Evolutionary conservation across 2,797 vertebrate genomes (phyloP).

Genomic region (Pangasius larnaudii): DNA sequence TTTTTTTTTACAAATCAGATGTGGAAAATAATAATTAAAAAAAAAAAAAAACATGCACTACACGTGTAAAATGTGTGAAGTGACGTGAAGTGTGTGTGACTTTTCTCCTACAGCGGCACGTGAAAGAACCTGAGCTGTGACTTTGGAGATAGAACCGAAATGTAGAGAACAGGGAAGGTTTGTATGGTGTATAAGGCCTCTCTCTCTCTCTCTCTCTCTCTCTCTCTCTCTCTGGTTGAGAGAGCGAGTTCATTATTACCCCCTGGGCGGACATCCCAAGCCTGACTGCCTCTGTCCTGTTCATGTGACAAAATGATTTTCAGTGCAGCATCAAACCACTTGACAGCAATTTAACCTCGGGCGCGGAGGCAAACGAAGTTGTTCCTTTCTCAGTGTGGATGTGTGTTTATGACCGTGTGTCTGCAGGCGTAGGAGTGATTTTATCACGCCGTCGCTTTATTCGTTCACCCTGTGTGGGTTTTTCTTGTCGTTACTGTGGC

Average conservation of each 20-base stretch:
- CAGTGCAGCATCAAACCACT: constrained; percentile 51
- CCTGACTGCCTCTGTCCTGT: constrained; percentile 55
- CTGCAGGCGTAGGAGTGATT: constrained; percentile 20
- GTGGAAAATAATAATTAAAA: too few relatives aligned
- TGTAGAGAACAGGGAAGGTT: too few relatives aligned
- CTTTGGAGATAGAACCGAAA: neutral
- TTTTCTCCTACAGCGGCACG: neutral
- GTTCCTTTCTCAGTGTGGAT: constrained; percentile 3
- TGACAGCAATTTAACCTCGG: constrained; percentile 60
- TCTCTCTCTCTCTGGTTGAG: constrained; percentile 41
- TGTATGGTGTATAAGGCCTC: neutral
- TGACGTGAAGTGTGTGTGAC: neutral
- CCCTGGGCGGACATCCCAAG: constrained; percentile 54
- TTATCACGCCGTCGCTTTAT: constrained; percentile 38
- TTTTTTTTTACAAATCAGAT: neutral
- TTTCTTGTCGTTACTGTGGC: neutral
- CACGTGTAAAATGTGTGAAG: neutral
- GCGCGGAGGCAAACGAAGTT: constrained; percentile 34
- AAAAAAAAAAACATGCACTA: neutral
- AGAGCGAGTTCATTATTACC: constrained; percentile 57
- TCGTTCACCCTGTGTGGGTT: constrained; percentile 19
- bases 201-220: neutral
- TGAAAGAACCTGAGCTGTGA: neutral
- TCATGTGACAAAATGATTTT: constrained; percentile 60
- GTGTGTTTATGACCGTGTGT: constrained; percentile 17